Conservation (phyloP, 2,797 vertebrate species). For the Carduelis carduelis region DNA sequence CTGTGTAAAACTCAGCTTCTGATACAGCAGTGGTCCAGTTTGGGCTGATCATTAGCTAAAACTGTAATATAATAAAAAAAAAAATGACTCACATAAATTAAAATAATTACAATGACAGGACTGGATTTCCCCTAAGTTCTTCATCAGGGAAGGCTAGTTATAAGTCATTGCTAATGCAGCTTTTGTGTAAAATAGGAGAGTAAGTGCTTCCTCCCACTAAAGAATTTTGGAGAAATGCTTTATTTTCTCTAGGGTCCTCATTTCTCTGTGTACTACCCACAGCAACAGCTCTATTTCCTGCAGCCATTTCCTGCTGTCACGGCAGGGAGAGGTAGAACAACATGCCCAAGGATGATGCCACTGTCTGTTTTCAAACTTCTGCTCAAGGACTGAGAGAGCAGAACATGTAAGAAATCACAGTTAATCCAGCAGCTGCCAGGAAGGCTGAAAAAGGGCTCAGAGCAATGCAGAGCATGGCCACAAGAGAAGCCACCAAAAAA, state of each 20-base stretch:
- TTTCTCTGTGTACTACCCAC: neutral
- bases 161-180: neutral
- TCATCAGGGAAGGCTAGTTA: neutral
- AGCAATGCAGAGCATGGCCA: neutral
- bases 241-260: neutral
- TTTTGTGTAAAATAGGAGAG: neutral
- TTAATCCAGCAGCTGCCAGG: neutral
- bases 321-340: neutral
- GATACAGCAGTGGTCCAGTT: neutral
- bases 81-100: neutral
- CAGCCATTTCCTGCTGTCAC: neutral
- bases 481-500: neutral
- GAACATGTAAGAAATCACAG: neutral
- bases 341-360: neutral
- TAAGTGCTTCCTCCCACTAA: neutral
- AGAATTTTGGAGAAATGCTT: neutral
- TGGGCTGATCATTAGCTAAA: neutral
- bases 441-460: neutral
- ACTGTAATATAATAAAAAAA: neutral
- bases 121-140: neutral
- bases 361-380: neutral
- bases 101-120: neutral
- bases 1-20: neutral
- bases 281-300: neutral
- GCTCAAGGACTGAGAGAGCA: neutral